Percentiles rank a stretch among this genome's conserved stretches.
Conservation (phyloP, 64 coral and sea anemone species). For the Montipora cactus region DNA sequence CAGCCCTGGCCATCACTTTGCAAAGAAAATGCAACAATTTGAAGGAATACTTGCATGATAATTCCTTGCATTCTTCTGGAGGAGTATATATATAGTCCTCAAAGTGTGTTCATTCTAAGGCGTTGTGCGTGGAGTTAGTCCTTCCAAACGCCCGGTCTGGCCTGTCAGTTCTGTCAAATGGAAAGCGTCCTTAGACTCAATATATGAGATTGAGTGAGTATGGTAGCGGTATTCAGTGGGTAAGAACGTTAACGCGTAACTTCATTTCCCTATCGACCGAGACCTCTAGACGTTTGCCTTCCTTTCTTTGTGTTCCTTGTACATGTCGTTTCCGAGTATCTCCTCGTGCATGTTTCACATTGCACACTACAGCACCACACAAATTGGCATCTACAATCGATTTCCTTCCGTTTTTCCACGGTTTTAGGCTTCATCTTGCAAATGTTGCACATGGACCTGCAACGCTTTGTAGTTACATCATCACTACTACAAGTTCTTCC, state of each 20-base stretch:
- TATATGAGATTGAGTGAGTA: not conserved
- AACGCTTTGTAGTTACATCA: constrained; percentile 13
- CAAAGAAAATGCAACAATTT: too few species aligned
- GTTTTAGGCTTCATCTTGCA: constrained; percentile 16
- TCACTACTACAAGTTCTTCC: constrained; percentile 56
- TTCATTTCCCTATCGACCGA: not conserved
- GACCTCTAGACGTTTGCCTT: not conserved
- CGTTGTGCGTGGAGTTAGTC: too few species aligned
- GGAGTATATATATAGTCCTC: too few species aligned
- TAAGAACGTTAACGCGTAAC: not conserved
- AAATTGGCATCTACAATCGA: constrained; percentile 53
- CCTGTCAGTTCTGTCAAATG: too few species aligned
- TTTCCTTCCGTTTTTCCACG: not conserved
- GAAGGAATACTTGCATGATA: too few species aligned
- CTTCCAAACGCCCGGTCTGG: too few species aligned
- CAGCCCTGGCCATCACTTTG: too few species aligned
- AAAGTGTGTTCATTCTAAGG: too few species aligned
- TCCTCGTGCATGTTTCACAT: constrained; percentile 49
- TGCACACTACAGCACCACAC: constrained; percentile 73
- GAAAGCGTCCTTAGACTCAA: not conserved
- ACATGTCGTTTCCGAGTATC: constrained; percentile 43
- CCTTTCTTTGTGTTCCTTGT: not conserved
- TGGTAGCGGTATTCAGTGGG: too few species aligned
- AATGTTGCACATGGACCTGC: constrained; percentile 10
- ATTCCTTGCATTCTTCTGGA: too few species aligned